A percentile compares a stretch with the other conserved stretches of the same genome.
These are phyloP conservation scores for Nymphicus hollandicus DNA, from an alignment of 2,113 vertebrate genomes.

Conservation along the genomic window DNA sequence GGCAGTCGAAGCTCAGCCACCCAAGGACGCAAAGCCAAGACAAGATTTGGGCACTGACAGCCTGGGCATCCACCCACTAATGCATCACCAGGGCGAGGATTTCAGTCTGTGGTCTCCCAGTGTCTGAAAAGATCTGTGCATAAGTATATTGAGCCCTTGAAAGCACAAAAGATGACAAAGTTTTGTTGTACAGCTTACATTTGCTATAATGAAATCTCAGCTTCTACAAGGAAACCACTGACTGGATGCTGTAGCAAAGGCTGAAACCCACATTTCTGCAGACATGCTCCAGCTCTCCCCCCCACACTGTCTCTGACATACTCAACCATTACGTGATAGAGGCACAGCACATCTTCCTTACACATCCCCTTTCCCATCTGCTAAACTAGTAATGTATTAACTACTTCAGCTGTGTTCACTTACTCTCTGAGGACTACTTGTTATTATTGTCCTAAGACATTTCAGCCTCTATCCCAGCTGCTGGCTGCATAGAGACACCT, in stretches of 20 bases:
- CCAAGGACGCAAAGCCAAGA: not conserved
- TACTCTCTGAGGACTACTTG: not conserved
- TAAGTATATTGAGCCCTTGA: not conserved
- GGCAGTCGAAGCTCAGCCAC: not conserved
- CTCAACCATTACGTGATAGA: accelerated
- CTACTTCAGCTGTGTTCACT: not conserved
- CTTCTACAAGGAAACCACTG: not conserved
- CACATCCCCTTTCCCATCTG: not conserved
- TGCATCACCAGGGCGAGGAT: not conserved
- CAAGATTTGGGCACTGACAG: not conserved
- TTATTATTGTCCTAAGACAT: not conserved
- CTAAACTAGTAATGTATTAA: not conserved
- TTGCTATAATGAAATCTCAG: not conserved
- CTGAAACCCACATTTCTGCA: not conserved
- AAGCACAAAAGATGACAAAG: not conserved
- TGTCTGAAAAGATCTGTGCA: not conserved
- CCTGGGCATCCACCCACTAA: too few relatives aligned
- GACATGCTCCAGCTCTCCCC: not conserved
- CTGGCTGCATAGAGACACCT: not conserved
- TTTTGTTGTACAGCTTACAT: not conserved
- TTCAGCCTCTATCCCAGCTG: not conserved
- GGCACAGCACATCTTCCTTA: not conserved
- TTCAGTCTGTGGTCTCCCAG: not conserved
- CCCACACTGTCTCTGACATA: not conserved
- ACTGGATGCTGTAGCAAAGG: not conserved